A percentile compares a stretch with the other conserved stretches of the same genome.
Conservation (phyloP, 2,888 invertebrate genomes). For the Oligia latruncula region DNA sequence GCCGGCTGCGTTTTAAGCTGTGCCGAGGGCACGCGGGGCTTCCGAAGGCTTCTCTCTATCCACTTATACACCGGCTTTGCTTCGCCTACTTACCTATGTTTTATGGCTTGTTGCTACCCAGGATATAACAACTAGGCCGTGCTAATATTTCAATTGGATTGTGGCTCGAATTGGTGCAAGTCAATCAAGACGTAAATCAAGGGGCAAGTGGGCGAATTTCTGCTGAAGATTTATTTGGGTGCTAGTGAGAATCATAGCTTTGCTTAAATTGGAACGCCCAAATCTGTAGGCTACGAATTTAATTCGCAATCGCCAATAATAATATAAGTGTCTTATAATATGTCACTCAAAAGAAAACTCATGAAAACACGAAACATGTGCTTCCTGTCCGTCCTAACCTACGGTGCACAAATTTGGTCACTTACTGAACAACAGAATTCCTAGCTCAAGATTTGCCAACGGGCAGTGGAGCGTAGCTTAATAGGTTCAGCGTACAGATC, state of each 20-base stretch:
- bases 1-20: slow-evolving; percentile 67
- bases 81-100: slow-evolving; percentile 69
- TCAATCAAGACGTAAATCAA: background rate
- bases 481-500: too few relatives aligned
- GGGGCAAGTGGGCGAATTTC: background rate
- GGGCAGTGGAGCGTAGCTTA: too few relatives aligned
- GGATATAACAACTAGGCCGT: slow-evolving; percentile 46
- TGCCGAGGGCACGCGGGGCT: slow-evolving; percentile 71
- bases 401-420: too few relatives aligned
- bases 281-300: background rate
- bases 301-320: background rate
- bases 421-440: too few relatives aligned
- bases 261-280: too few relatives aligned
- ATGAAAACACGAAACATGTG: too few relatives aligned
- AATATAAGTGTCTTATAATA: too few relatives aligned
- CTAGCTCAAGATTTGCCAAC: too few relatives aligned
- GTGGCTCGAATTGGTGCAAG: slow-evolving; percentile 36
- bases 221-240: background rate
- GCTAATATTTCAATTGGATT: slow-evolving; percentile 60
- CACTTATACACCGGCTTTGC: slow-evolving; percentile 73
- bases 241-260: background rate
- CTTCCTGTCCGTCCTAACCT: too few relatives aligned
- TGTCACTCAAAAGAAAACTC: too few relatives aligned
- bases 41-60: slow-evolving; percentile 75
- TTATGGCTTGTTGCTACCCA: slow-evolving; percentile 73